phyloP scores from a whole-genome alignment of 2,888 invertebrate species.

The Exephanes ischioxanthus region DNA sequence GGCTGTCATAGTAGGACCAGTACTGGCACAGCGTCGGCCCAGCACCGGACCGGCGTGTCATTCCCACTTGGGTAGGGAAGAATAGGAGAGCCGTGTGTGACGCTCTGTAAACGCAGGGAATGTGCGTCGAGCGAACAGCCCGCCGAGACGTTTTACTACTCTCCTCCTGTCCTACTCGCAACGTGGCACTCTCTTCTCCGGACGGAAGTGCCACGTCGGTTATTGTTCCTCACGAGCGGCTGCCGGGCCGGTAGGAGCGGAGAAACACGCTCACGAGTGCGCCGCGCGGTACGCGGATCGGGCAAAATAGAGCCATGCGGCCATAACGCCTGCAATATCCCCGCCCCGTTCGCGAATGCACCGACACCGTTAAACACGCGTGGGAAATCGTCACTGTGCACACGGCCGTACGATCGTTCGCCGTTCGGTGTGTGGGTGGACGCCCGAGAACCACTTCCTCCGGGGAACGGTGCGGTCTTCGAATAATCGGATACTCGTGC shows the following conservation, averaged over 20 bases:
- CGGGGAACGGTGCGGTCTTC: slow-evolving; percentile 79
- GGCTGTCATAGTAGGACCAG: no score
- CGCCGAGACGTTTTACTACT: slow-evolving; percentile 31
- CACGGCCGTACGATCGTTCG: slow-evolving; percentile 3
- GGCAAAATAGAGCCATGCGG: slow-evolving; percentile 76
- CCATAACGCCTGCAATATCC: slow-evolving; percentile 29
- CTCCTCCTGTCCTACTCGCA: slow-evolving; percentile 14
- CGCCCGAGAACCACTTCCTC: slow-evolving; percentile 79
- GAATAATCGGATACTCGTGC: slow-evolving; percentile 82
- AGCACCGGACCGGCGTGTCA: no score
- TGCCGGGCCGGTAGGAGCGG: slow-evolving; percentile 68
- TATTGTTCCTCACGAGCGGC: slow-evolving; percentile 74
- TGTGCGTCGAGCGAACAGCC: slow-evolving; percentile 4
- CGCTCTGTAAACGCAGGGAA: slow-evolving; percentile 28
- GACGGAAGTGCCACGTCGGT: slow-evolving; percentile 80
- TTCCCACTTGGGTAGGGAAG: no score
- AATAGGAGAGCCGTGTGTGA: slow-evolving; percentile 32
- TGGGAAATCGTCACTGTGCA: slow-evolving; percentile 57
- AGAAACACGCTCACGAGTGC: slow-evolving; percentile 20
- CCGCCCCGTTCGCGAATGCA: slow-evolving; percentile 20
- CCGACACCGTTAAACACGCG: slow-evolving; percentile 40
- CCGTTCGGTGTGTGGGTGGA: slow-evolving; percentile 70
- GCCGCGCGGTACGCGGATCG: slow-evolving; percentile 68
- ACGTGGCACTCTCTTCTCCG: slow-evolving; percentile 69
- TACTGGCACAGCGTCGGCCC: no score